Conservation (phyloP, 2,888 invertebrate species). For the Dynastes tityus region DNA sequence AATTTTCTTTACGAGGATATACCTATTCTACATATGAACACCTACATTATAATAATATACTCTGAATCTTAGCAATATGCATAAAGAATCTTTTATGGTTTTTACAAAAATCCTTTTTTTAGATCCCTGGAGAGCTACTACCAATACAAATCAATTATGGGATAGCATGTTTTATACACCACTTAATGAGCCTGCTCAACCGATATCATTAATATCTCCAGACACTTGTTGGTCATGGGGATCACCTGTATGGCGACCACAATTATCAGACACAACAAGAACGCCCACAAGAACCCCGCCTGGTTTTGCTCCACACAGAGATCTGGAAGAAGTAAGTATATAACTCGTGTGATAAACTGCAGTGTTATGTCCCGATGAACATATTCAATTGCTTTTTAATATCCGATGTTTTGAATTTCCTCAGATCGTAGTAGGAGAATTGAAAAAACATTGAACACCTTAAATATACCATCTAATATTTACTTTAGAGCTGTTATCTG, state of each 20-base stretch:
- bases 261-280: slow-evolving; percentile 63
- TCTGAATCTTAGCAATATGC: too few species aligned
- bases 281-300: slow-evolving; percentile 69
- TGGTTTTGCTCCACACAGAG: slow-evolving; percentile 63
- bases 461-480: too few species aligned
- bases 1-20: not conserved
- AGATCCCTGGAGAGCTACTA: slow-evolving; percentile 57
- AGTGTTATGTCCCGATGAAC: too few species aligned
- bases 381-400: too few species aligned
- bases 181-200: slow-evolving; percentile 66
- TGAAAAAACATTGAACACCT: too few species aligned
- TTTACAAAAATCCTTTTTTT: slow-evolving; percentile 9
- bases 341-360: too few species aligned
- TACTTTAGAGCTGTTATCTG: too few species aligned
- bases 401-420: too few species aligned
- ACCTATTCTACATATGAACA: too few species aligned
- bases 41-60: too few species aligned
- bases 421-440: not conserved
- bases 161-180: slow-evolving; percentile 66
- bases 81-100: too few species aligned
- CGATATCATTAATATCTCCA: slow-evolving; percentile 37
- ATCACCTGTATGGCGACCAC: slow-evolving; percentile 68
- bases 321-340: slow-evolving; percentile 57
- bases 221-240: slow-evolving; percentile 66
- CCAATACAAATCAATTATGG: slow-evolving; percentile 54